phyloP scores from a whole-genome alignment of 1,140 invertebrate genomes.

The Drosophila mayri region DNA sequence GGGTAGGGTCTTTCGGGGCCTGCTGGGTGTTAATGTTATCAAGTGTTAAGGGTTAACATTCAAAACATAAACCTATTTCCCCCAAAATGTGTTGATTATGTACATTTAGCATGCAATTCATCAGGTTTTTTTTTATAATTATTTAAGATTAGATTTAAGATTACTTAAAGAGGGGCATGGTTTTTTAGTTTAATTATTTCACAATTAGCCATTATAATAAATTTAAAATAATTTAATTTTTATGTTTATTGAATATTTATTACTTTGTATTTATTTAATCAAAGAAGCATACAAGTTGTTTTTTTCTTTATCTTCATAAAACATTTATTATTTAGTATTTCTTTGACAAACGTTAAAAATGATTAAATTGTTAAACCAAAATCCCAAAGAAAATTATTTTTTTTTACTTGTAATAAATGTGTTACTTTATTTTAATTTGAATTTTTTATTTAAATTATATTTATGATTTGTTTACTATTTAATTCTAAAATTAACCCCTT shows the following conservation, averaged over 20 bases:
- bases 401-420: neutral
- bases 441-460: neutral
- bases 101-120: slow-evolving; percentile 1
- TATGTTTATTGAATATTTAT: neutral
- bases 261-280: neutral
- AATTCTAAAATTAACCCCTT: neutral
- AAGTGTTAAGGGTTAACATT: slow-evolving; percentile 10
- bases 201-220: neutral
- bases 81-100: neutral
- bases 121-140: neutral
- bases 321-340: neutral
- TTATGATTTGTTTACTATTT: neutral
- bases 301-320: neutral
- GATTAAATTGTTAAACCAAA: neutral
- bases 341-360: neutral
- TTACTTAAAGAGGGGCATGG: neutral
- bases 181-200: neutral
- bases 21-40: slow-evolving; percentile 20
- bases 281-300: neutral
- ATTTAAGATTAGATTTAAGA: too few species aligned
- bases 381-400: neutral
- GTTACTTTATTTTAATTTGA: too few species aligned
- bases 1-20: neutral
- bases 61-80: slow-evolving; percentile 18
- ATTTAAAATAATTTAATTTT: too few species aligned